Conservation (phyloP, 2,888 invertebrate genomes). For the Agelastica alni region DNA sequence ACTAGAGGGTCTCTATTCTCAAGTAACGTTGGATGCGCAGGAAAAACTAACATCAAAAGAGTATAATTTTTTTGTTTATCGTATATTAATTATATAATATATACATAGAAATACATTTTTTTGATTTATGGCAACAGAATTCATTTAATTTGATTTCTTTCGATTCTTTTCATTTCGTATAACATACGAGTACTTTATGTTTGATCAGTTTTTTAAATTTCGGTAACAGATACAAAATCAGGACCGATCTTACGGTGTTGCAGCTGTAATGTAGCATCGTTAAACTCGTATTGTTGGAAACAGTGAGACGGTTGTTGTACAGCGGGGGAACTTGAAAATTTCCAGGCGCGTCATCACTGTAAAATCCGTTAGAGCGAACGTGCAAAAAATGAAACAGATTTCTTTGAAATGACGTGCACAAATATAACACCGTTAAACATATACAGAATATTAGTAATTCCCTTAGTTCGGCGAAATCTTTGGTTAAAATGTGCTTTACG, state of each 20-base stretch:
- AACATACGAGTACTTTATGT: conserved; percentile 38
- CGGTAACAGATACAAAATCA: conserved; percentile 42
- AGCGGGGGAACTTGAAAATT: conserved; percentile 49
- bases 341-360: conserved; percentile 17
- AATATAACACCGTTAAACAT: conserved; percentile 43
- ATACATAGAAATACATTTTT: no score
- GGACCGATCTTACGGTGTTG: conserved; percentile 40
- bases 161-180: no score
- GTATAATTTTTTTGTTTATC: no score
- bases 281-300: conserved; percentile 38
- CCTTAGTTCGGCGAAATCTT: conserved; percentile 45
- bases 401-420: conserved; percentile 49
- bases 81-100: no score
- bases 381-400: conserved; percentile 46
- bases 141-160: no score
- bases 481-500: conserved; percentile 45
- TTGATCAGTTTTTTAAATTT: conserved; percentile 41
- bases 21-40: no score
- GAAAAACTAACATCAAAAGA: no score
- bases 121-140: no score
- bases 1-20: no score
- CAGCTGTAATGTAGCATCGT: conserved; percentile 49
- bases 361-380: conserved; percentile 32
- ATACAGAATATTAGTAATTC: conserved; percentile 46
- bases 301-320: conserved; percentile 42